Conservation (phyloP, 2,113 vertebrate species). For the Microcebus jonahi region DNA sequence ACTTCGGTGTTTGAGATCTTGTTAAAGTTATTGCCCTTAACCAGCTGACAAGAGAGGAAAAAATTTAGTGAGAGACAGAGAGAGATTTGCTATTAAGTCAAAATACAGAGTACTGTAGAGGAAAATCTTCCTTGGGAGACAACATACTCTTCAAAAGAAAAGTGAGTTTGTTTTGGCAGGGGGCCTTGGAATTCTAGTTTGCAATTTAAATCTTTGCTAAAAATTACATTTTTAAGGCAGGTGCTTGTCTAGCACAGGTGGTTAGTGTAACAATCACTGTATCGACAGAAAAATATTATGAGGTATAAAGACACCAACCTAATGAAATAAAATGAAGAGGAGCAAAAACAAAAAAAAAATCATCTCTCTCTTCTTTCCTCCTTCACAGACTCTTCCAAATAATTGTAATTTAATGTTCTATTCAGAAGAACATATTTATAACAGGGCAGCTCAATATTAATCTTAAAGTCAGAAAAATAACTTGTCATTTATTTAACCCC, state of each 20-base stretch:
- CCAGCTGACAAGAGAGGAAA: neutral
- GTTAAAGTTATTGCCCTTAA: conserved; percentile 17
- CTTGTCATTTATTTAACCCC: conserved; percentile 86
- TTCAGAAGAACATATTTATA: conserved; percentile 83
- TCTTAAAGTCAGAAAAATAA: conserved; percentile 86
- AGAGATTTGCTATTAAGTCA: conserved; percentile 43
- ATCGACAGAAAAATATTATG: conserved; percentile 67
- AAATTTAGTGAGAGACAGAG: neutral
- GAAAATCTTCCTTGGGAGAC: conserved; percentile 49
- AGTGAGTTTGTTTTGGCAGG: conserved; percentile 72
- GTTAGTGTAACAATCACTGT: conserved; percentile 54
- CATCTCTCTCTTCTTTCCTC: neutral
- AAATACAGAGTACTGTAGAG: conserved; percentile 9
- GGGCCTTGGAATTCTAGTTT: conserved; percentile 72
- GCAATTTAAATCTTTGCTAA: conserved; percentile 79
- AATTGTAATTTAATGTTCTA: conserved; percentile 73
- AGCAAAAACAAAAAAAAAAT: conserved; percentile 50
- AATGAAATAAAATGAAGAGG: conserved; percentile 53
- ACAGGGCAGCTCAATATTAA: conserved; percentile 83
- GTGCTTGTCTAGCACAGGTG: conserved; percentile 74
- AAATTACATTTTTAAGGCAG: conserved; percentile 73
- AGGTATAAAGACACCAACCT: conserved; percentile 27
- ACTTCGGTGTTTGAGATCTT: conserved; percentile 5
- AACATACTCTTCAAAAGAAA: conserved; percentile 59
- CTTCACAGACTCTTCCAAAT: conserved; percentile 56